Evolutionary conservation across 2,888 invertebrate genomes (phyloP), one percentile per base, ranked within the genome.

Genomic region (Halictus quadricinctus): DNA sequence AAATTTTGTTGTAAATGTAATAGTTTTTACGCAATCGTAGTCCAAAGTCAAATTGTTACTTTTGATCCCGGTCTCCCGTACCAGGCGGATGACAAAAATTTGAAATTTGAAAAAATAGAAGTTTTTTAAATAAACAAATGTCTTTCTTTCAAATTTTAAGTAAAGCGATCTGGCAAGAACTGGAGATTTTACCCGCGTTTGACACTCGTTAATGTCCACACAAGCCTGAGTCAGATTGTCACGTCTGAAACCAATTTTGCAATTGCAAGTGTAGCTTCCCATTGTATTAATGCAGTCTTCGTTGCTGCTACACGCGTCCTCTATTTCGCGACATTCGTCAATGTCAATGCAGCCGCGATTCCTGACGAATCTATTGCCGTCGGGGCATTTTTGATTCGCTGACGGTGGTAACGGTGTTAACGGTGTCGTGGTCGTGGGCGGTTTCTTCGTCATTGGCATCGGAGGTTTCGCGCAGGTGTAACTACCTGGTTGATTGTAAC

Each of bases 161-260:
- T 13, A 25, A 25, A 60, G 2, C 2, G 60, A 60, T 60, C 25
- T 6, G 13, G 25, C 1, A 54, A 18, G 13, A 18, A 69, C 41
- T n/a, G 10, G 21, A 18, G 43, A 5, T 96, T 15, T 80, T 82
- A 90, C 90, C 88, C 78, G 85, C 3, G 97, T 95, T 77, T 97
- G 98, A 90, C 98, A 98, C 93, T 98, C 98, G 93, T 98, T 98
- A 43, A 98, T 95, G 92, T 98, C 97, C 76, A 96, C 95, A 91
- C 97, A 97, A 21, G 96, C 96, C 87, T 96, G 95, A 10, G 96
- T 96, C 1, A 96, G 93, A 12, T 95, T 95, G 90, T 97, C 97
- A 81, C 96, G 95, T 70, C 95, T 95, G 90, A 96, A 97, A 1
- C 97, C 97, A n/a, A 93, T 92, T 90, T 95, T 95, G 90, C 97